Evolutionary conservation across 2,888 invertebrate genomes (phyloP).

Genomic region (Melinaea marsaeus): DNA sequence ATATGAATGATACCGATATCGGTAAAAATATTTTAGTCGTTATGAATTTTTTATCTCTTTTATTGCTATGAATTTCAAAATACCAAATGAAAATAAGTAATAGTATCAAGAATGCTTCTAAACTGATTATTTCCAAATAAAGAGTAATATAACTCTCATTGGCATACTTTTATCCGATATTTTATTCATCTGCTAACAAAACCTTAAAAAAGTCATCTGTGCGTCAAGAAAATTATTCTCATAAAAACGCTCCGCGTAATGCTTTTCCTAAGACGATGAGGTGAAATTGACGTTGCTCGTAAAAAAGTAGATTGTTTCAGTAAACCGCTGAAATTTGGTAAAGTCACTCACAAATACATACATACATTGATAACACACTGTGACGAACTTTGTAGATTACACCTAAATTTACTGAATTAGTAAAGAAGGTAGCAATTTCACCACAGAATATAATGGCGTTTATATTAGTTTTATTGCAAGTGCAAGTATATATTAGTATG

Average conservation of each 20-base stretch:
- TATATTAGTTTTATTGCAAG: no score
- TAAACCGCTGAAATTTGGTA: slow-evolving; percentile 37
- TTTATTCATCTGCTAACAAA: slow-evolving; percentile 28
- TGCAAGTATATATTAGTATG: no score
- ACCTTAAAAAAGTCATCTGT: slow-evolving; percentile 29
- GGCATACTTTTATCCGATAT: slow-evolving; percentile 7
- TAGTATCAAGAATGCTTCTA: no score
- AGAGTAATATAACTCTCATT: neutral
- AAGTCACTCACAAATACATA: slow-evolving; percentile 44
- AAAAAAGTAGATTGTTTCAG: slow-evolving; percentile 50
- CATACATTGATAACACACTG: slow-evolving; percentile 46
- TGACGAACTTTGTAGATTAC: slow-evolving; percentile 41
- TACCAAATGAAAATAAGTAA: no score
- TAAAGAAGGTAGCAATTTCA: neutral
- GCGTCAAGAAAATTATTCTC: slow-evolving; percentile 52
- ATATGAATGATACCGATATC: no score
- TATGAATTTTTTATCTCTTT: no score
- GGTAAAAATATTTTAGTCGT: no score
- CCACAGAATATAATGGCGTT: neutral
- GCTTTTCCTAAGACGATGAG: slow-evolving; percentile 56
- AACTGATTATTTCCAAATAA: no score
- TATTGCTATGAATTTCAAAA: no score
- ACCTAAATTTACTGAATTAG: neutral
- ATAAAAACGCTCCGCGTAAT: slow-evolving; percentile 55
- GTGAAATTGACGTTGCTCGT: slow-evolving; percentile 62